These are phyloP conservation scores for Eptatretus atami DNA, from an alignment of 2,797 vertebrate genomes.

Conservation along the genomic window DNA sequence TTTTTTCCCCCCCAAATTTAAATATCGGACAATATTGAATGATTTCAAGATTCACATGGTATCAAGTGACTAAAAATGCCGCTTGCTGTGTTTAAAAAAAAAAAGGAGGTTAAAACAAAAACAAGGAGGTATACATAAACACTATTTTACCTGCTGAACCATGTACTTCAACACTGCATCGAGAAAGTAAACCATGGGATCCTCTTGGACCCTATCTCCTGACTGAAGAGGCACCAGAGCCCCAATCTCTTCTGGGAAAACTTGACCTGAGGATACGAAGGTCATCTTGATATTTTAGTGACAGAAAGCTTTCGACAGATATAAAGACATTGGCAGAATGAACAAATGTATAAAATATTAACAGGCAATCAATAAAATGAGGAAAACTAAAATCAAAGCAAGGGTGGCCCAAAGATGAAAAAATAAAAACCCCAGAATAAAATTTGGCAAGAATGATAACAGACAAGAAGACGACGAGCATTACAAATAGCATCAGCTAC, in stretches of 20 bases:
- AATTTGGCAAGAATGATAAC: background rate
- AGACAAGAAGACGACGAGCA: background rate
- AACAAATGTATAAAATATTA: background rate
- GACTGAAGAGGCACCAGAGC: conserved; percentile 83
- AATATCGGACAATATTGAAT: too few relatives aligned
- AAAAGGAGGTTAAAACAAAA: too few relatives aligned
- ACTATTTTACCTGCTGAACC: conserved; percentile 67
- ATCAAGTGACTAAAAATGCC: too few relatives aligned
- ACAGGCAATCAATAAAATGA: background rate
- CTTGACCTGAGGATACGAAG: conserved; percentile 30
- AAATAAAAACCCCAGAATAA: conserved; percentile 9
- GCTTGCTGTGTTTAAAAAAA: too few relatives aligned
- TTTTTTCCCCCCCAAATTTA: too few relatives aligned
- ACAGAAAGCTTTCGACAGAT: background rate
- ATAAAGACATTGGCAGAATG: background rate
- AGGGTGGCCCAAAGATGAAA: background rate
- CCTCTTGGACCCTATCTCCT: conserved; percentile 92
- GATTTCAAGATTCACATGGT: too few relatives aligned
- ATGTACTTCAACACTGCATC: conserved; percentile 96
- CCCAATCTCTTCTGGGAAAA: conserved; percentile 79
- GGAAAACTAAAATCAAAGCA: background rate
- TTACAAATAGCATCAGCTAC: background rate
- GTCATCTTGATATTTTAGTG: background rate
- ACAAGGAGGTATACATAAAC: too few relatives aligned
- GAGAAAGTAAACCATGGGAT: conserved; percentile 81